These are phyloP conservation scores for Tetragonisca angustula DNA, from an alignment of 2,888 invertebrate genomes.

Conservation along the genomic window DNA sequence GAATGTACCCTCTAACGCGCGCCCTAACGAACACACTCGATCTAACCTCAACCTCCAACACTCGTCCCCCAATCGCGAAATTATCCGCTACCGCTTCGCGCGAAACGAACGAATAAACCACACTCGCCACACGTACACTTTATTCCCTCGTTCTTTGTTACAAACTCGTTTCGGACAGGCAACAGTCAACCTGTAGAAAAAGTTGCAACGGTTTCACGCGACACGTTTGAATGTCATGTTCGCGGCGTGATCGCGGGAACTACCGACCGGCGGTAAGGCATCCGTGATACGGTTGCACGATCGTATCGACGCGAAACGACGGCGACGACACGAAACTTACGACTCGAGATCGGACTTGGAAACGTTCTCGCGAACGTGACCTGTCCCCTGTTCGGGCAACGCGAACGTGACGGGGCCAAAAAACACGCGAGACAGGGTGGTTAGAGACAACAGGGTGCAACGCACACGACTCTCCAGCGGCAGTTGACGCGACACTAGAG, in stretches of 20 bases:
- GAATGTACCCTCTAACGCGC: neutral
- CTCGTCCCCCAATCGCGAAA: neutral
- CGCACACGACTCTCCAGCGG: conserved; percentile 76
- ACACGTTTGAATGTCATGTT: neutral
- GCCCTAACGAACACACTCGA: neutral
- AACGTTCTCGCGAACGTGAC: conserved; percentile 4
- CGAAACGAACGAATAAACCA: neutral
- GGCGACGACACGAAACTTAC: neutral
- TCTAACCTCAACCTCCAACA: neutral
- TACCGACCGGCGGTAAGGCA: neutral
- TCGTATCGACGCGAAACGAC: conserved; percentile 2
- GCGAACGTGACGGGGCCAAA: conserved; percentile 14
- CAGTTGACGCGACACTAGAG: conserved; percentile 81
- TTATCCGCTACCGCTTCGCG: neutral
- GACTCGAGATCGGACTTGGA: neutral
- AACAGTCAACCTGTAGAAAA: neutral
- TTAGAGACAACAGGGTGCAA: conserved; percentile 52
- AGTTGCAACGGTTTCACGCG: neutral
- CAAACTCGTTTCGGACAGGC: neutral
- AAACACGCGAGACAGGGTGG: conserved; percentile 52
- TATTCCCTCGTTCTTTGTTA: too few relatives aligned
- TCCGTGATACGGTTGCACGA: neutral
- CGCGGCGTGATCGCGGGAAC: neutral
- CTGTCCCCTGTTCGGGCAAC: neutral
- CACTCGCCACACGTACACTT: neutral